A percentile compares a stretch with the other conserved stretches of the same genome.
Conservation (phyloP, 2,113 vertebrate species). For the Leptobrachium leishanense region DNA sequence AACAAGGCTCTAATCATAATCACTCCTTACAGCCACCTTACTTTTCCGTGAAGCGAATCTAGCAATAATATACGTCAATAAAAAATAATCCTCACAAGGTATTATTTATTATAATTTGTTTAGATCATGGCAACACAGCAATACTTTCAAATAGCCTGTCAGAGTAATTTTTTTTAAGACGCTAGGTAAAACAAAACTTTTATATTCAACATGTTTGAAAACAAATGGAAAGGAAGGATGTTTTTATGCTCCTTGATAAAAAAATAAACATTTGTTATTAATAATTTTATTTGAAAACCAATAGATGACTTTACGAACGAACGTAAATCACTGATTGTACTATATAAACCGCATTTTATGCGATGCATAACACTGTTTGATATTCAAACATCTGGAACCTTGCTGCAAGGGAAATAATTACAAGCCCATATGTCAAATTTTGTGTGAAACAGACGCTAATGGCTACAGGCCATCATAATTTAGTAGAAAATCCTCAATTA, state of each 20-base stretch:
- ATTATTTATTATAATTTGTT: not conserved
- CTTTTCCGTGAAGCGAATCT: not conserved
- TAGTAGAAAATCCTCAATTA: not conserved
- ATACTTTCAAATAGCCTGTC: not conserved
- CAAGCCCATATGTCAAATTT: slow-evolving; percentile 7
- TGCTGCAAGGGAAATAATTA: slow-evolving; percentile 15
- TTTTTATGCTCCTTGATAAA: not conserved
- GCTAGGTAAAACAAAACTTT: not conserved
- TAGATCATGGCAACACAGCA: not conserved
- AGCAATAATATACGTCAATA: not conserved
- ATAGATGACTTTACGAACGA: slow-evolving; percentile 6
- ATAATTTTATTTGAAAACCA: slow-evolving; percentile 1
- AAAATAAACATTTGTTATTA: not conserved
- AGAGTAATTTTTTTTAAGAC: not conserved
- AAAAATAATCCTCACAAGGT: not conserved
- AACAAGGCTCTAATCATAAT: not conserved
- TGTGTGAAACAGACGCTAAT: slow-evolving; percentile 26
- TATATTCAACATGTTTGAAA: not conserved
- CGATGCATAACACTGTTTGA: slow-evolving; percentile 14
- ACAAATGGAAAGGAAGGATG: not conserved
- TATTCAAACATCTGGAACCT: slow-evolving; percentile 20
- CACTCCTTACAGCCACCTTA: not conserved
- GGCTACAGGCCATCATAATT: slow-evolving; percentile 17
- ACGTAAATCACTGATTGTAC: slow-evolving; percentile 8
- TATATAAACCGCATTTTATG: slow-evolving; percentile 1